Evolutionary conservation across 2,797 vertebrate genomes (phyloP).

Genomic region (Pampus argenteus): DNA sequence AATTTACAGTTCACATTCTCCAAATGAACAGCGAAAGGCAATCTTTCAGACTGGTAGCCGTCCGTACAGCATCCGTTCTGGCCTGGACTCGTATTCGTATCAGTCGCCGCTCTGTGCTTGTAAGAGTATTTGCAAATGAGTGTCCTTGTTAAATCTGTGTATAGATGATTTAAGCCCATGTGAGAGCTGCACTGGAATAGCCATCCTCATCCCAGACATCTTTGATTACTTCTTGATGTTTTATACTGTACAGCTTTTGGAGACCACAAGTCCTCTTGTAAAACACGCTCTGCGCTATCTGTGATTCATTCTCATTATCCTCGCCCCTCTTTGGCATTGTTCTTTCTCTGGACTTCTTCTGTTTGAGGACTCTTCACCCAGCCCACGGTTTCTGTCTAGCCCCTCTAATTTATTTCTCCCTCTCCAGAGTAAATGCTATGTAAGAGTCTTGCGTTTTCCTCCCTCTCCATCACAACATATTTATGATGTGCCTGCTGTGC

Average conservation of each 20-base stretch:
- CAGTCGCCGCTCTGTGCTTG: conserved; percentile 1
- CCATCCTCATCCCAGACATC: conserved; percentile 12
- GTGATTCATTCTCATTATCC: conserved; percentile 51
- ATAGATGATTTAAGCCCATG: conserved; percentile 49
- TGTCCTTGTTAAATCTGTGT: conserved; percentile 47
- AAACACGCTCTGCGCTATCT: conserved; percentile 13
- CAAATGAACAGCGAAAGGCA: conserved; percentile 31
- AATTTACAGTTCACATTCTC: conserved; percentile 26
- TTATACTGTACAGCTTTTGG: conserved; percentile 1
- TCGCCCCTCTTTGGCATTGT: conserved; percentile 30
- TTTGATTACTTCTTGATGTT: conserved; percentile 40
- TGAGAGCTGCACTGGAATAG: conserved; percentile 17
- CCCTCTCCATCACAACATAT: conserved; percentile 60
- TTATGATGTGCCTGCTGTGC: conserved; percentile 60
- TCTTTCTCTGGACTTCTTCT: conserved; percentile 22
- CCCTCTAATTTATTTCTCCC: conserved; percentile 66
- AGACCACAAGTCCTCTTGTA: conserved; percentile 29
- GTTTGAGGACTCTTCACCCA: conserved; percentile 58
- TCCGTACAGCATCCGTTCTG: background rate
- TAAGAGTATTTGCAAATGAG: conserved; percentile 44
- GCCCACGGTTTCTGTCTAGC: conserved; percentile 47
- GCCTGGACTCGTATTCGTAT: conserved; percentile 21
- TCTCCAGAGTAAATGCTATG: conserved; percentile 61
- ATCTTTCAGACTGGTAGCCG: conserved; percentile 35
- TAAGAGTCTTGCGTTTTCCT: conserved; percentile 61